Percentiles rank a stretch among this genome's conserved stretches.
phyloP scores from a whole-genome alignment of 2,797 vertebrate species.

The Acestrorhynchus altus region DNA sequence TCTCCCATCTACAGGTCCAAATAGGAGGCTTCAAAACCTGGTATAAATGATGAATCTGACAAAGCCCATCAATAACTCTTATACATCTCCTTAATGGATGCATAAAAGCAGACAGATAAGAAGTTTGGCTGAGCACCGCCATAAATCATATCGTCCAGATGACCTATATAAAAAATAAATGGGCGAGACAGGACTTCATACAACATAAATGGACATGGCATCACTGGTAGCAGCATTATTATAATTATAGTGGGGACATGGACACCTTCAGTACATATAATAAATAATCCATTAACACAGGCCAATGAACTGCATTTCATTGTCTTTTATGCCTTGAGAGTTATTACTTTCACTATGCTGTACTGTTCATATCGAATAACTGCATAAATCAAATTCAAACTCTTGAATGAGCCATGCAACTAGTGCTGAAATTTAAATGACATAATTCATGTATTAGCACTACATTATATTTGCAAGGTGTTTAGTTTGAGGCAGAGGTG shows the following conservation, averaged over 20 bases:
- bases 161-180: conserved; percentile 75
- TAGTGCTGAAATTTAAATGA: too few species aligned
- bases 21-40: conserved; percentile 65
- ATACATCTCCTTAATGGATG: conserved; percentile 77
- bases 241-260: conserved; percentile 60
- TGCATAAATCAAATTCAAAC: too few species aligned
- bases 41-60: conserved; percentile 78
- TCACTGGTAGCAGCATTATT: conserved; percentile 66
- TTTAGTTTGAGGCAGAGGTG: too few species aligned
- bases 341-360: background rate
- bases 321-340: conserved; percentile 32
- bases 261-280: conserved; percentile 58
- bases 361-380: too few species aligned
- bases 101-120: conserved; percentile 79
- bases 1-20: conserved; percentile 36
- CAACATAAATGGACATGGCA: conserved; percentile 66
- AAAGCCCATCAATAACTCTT: conserved; percentile 79
- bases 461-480: too few species aligned
- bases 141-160: conserved; percentile 77
- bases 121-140: conserved; percentile 70
- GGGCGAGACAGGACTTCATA: conserved; percentile 64
- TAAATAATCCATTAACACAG: conserved; percentile 62
- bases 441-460: too few species aligned
- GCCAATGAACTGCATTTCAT: conserved; percentile 45
- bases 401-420: too few species aligned